These are phyloP conservation scores for Drymodes brunneopygia DNA, from an alignment of 2,113 vertebrate species.

Conservation along the genomic window DNA sequence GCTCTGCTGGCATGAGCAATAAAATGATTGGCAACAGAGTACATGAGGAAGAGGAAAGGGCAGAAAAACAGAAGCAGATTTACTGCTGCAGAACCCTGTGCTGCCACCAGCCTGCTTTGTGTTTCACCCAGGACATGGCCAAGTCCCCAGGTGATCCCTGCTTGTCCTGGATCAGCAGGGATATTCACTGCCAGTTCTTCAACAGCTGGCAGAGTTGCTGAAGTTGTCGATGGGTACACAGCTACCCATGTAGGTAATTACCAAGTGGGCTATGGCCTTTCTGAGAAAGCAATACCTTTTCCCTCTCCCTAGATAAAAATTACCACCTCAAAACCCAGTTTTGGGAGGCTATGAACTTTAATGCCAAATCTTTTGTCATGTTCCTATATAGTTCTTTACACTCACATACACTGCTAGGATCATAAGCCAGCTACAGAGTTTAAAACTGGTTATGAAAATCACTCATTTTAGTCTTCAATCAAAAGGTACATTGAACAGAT, in stretches of 20 bases:
- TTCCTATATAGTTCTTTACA: not conserved
- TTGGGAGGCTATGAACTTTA: not conserved
- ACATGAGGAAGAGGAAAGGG: not conserved
- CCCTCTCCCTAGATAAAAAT: not conserved
- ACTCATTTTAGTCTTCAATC: not conserved
- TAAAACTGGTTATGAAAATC: not conserved
- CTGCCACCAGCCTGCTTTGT: not conserved
- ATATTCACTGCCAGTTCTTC: not conserved
- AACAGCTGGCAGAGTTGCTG: not conserved
- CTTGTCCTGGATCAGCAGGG: not conserved
- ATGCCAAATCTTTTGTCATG: not conserved
- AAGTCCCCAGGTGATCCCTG: not conserved
- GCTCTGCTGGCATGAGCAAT: not conserved
- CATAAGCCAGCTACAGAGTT: not conserved
- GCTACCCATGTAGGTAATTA: not conserved
- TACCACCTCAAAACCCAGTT: not conserved
- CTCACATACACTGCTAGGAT: rapidly evolving
- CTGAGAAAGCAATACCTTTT: not conserved
- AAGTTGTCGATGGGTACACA: not conserved
- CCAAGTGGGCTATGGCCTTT: not conserved
- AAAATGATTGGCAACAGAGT: not conserved
- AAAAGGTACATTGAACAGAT: not conserved
- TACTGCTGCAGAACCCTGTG: not conserved
- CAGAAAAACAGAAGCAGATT: not conserved
- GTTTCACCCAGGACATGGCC: not conserved